Percentiles rank a stretch among this genome's conserved stretches.
Conservation (phyloP, 2,797 vertebrate species). For the Micrastur ruficollis region DNA sequence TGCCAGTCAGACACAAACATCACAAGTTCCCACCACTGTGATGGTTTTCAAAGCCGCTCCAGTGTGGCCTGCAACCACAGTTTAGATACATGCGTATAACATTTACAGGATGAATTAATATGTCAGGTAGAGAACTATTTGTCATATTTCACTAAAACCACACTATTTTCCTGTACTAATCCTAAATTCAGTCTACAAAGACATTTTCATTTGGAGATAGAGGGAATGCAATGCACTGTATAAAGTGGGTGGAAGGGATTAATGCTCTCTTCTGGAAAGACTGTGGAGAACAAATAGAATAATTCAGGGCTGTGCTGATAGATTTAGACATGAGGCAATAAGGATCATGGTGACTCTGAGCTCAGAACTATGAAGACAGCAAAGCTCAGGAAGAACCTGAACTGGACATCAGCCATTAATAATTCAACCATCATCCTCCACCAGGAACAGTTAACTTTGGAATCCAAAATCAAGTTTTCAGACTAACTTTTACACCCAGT, state of each 20-base stretch:
- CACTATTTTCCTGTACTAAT: neutral
- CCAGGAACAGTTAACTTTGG: neutral
- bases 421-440: neutral
- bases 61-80: neutral
- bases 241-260: neutral
- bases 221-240: neutral
- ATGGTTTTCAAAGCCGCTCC: neutral
- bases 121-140: neutral
- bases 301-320: neutral
- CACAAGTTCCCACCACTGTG: neutral
- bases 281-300: neutral
- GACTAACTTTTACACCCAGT: neutral
- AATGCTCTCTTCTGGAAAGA: neutral
- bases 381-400: neutral
- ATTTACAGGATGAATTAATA: neutral
- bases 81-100: neutral
- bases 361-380: neutral
- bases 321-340: neutral
- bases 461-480: neutral
- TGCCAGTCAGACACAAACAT: neutral
- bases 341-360: neutral
- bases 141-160: neutral
- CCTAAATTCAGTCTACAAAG: neutral
- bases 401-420: neutral
- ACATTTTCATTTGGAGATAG: neutral